A percentile compares a stretch with the other conserved stretches of the same genome.
These are phyloP conservation scores for Leucosticte australis DNA, from an alignment of 2,113 vertebrate genomes.

Conservation along the genomic window DNA sequence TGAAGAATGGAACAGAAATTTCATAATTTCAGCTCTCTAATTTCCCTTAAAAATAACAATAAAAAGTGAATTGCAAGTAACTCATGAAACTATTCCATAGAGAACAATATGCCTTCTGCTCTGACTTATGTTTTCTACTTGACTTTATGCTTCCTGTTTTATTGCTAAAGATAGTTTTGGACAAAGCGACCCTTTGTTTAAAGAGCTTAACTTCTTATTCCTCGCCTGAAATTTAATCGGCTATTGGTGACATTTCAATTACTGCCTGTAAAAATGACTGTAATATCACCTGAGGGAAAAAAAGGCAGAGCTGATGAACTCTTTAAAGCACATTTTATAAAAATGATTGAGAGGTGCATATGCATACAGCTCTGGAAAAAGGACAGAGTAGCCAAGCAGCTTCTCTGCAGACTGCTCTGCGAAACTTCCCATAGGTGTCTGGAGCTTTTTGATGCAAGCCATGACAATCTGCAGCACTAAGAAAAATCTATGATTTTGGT, in stretches of 20 bases:
- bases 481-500: neutral
- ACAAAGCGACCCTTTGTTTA: constrained; percentile 30
- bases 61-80: neutral
- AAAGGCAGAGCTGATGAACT: neutral
- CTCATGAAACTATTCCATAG: neutral
- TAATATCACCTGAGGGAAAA: neutral
- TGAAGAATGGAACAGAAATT: neutral
- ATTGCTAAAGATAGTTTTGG: constrained; percentile 2
- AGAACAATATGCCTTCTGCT: neutral
- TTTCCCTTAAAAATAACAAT: neutral
- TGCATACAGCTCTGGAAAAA: neutral
- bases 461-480: neutral
- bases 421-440: neutral
- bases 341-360: neutral
- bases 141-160: constrained; percentile 4
- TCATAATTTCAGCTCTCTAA: neutral
- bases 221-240: neutral
- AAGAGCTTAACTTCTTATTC: constrained; percentile 29
- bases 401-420: neutral
- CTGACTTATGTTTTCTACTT: neutral
- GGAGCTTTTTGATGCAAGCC: neutral
- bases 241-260: constrained; percentile 20
- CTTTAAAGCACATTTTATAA: neutral
- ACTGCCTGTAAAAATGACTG: constrained; percentile 5
- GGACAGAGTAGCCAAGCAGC: neutral